Conservation (phyloP, 2,113 vertebrate genomes). For the Carettochelys insculpta region DNA sequence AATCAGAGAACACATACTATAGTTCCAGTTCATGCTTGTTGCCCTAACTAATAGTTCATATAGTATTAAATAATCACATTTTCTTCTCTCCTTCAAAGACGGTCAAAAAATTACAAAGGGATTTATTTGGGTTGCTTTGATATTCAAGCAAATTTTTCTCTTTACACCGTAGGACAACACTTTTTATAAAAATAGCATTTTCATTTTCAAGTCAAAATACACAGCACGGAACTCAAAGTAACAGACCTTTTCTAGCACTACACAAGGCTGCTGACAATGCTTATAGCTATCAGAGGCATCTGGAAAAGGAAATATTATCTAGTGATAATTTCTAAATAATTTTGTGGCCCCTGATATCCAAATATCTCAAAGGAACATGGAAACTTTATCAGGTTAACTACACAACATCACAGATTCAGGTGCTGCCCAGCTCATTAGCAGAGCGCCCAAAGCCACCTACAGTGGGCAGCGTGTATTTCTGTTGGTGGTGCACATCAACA, state of each 20-base stretch:
- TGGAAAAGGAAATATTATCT: not conserved
- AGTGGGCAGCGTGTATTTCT: no score
- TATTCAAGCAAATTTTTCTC: not conserved
- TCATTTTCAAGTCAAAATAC: not conserved
- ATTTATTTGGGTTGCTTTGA: not conserved
- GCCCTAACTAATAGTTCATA: not conserved
- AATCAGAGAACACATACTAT: constrained; percentile 13
- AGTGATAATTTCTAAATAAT: not conserved
- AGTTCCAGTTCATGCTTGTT: not conserved
- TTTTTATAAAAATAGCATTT: not conserved
- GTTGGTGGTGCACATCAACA: no score
- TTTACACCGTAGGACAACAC: not conserved
- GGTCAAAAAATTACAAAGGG: not conserved
- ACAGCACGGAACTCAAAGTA: not conserved
- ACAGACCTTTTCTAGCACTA: not conserved
- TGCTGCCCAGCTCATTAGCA: no score
- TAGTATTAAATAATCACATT: not conserved
- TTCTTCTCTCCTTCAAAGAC: constrained; percentile 16
- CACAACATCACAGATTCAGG: no score
- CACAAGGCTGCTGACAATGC: not conserved
- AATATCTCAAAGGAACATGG: not conserved
- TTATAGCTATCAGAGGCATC: not conserved
- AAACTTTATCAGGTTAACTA: not conserved
- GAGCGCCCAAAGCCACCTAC: no score
- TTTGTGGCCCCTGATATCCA: not conserved